Percentiles rank a stretch among this genome's conserved stretches.
Conservation (phyloP, 2,888 invertebrate genomes). For the Dryococelus australis region DNA sequence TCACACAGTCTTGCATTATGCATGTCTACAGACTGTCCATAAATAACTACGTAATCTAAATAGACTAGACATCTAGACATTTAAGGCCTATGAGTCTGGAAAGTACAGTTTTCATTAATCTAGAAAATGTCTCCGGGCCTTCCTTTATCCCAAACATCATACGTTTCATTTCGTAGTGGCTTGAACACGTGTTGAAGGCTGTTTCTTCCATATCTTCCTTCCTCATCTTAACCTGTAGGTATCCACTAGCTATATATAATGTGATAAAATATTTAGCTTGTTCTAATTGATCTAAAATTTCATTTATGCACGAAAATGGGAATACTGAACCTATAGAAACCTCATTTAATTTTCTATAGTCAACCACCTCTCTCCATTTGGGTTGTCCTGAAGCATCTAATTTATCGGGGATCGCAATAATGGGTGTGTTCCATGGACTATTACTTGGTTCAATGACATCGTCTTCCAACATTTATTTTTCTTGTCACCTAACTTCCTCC, state of each 20-base stretch:
- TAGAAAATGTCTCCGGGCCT: not conserved
- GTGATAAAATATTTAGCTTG: not conserved
- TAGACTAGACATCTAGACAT: not conserved
- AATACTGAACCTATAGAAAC: not conserved
- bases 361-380: not conserved
- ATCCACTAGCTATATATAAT: not conserved
- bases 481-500: not conserved
- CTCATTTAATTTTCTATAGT: not conserved
- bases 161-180: not conserved
- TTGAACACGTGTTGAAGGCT: not conserved
- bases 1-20: not conserved
- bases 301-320: not conserved
- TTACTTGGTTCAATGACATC: not conserved
- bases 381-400: not conserved
- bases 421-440: constrained; percentile 32
- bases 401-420: constrained; percentile 36
- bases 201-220: not conserved
- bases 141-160: not conserved
- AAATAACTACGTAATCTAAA: not conserved
- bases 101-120: not conserved
- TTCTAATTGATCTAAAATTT: not conserved
- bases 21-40: not conserved
- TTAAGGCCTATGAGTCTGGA: not conserved
- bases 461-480: not conserved
- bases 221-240: not conserved